Base-by-base conservation (phyloP, 2,888 invertebrate species). In the Brachypalpus laphriformis region DNA sequence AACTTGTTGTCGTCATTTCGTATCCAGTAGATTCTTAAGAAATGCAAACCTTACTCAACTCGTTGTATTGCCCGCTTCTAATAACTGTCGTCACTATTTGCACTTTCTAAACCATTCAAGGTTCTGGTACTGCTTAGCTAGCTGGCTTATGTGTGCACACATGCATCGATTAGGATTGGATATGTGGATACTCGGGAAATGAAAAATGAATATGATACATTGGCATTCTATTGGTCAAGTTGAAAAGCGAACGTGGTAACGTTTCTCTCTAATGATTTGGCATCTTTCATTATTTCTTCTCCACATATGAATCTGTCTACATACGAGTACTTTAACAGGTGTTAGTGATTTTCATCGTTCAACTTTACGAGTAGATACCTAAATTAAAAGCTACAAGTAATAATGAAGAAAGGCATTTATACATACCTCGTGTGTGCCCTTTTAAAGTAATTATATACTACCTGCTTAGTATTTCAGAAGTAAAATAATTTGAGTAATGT, bases 81-180 rank as follows among this genome's bases (percentile, higher is more conserved):
- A 25, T 11, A 28, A 40, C 40, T 40, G 22, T 54, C 47, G 34
- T 20, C 71, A 40, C 28, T 72, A 37, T 82, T 82, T 71, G 71
- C 59, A 77, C 77, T 82, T 82, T 82, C 82, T 77, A 77, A 82
- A 82, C 22, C 51, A 31, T 31, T 37, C 1, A 18, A 28, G 14
- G 22, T 34, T 57, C 37, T 28, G 5, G 16, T 25, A 37, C 6
- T 31, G 9, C 8, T 16, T 8, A 18, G 9, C 0, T 45, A 18
- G 9, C 37, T 37, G 11, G 37, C n/a, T 9, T 34, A 34, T 9
- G 37, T 37, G 9, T 2, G 16, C 8, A 16, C 14, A 16, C 7
- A 51, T 14, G 14, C 14, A 31, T 22, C 8, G 54, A 54, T 28
- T 28, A 16, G 25, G n/a, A 49, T n/a, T 49, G n/a, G 6, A n/a